Percentiles rank a stretch among this genome's conserved stretches.
These are phyloP conservation scores for Aethina tumida DNA, from an alignment of 1,140 invertebrate genomes.

Conservation along the genomic window DNA sequence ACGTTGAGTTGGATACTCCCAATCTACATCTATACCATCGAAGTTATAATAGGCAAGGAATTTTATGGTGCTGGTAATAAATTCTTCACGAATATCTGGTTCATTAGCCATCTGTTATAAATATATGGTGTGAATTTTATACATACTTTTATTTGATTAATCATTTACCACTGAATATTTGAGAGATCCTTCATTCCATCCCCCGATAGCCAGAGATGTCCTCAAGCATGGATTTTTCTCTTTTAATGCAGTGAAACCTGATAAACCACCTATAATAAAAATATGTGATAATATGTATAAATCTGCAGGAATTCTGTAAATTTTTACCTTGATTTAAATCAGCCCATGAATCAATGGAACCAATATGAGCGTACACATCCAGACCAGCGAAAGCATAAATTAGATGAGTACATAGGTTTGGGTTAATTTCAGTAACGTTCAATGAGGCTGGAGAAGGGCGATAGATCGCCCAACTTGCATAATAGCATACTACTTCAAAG, in stretches of 20 bases:
- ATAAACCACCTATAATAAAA: conserved; percentile 11
- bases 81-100: conserved; percentile 36
- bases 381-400: conserved; percentile 63
- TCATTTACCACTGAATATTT: conserved; percentile 48
- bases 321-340: conserved; percentile 39
- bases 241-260: conserved; percentile 48
- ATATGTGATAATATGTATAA: background rate
- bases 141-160: conserved; percentile 31
- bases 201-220: conserved; percentile 60
- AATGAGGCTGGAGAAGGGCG: conserved; percentile 52
- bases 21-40: conserved; percentile 74
- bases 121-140: background rate
- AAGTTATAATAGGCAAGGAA: conserved; percentile 57
- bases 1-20: conserved; percentile 67
- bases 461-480: conserved; percentile 64
- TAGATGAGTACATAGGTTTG: conserved; percentile 60
- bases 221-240: conserved; percentile 52
- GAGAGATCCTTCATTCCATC: conserved; percentile 63
- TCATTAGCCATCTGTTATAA: conserved; percentile 35
- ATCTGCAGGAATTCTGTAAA: background rate
- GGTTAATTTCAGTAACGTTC: conserved; percentile 54
- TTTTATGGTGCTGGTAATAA: conserved; percentile 47
- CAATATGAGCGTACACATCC: conserved; percentile 38
- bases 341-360: conserved; percentile 52
- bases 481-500: conserved; percentile 57